Percentiles rank a stretch among this genome's conserved stretches.
Evolutionary conservation across 2,797 vertebrate genomes (phyloP).

Genomic region (Danio aesculapii): DNA sequence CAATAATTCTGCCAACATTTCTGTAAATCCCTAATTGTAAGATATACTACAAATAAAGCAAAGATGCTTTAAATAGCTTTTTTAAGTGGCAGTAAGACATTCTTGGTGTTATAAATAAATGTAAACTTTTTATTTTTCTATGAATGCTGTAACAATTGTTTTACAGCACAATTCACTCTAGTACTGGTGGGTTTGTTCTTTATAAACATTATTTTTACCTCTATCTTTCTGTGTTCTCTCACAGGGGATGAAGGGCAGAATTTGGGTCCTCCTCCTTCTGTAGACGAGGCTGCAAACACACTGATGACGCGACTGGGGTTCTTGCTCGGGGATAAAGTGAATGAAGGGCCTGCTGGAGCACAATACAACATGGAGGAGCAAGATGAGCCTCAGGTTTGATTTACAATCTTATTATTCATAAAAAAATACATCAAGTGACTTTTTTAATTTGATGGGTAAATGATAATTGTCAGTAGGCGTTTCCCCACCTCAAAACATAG

Average conservation of each 20-base stretch:
- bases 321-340: slow-evolving; percentile 91
- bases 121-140: too few relatives aligned
- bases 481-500: slow-evolving; percentile 15
- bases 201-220: background rate
- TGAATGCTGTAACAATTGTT: too few relatives aligned
- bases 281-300: slow-evolving; percentile 95
- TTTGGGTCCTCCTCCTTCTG: slow-evolving; percentile 92
- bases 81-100: too few relatives aligned
- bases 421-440: background rate
- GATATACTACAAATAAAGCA: too few relatives aligned
- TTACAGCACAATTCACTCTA: background rate
- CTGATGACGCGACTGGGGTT: slow-evolving; percentile 97
- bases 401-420: background rate
- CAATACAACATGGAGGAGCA: slow-evolving; percentile 86
- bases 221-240: background rate
- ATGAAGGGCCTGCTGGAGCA: slow-evolving; percentile 82
- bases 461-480: slow-evolving; percentile 8
- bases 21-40: too few relatives aligned
- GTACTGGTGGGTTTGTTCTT: background rate
- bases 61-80: too few relatives aligned
- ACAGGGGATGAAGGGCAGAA: slow-evolving; percentile 88
- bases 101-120: too few relatives aligned
- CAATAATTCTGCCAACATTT: too few relatives aligned
- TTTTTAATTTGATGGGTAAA: background rate
- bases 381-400: slow-evolving; percentile 87